Conservation (phyloP, 2,888 invertebrate species). For the Matsumyia berberina region DNA sequence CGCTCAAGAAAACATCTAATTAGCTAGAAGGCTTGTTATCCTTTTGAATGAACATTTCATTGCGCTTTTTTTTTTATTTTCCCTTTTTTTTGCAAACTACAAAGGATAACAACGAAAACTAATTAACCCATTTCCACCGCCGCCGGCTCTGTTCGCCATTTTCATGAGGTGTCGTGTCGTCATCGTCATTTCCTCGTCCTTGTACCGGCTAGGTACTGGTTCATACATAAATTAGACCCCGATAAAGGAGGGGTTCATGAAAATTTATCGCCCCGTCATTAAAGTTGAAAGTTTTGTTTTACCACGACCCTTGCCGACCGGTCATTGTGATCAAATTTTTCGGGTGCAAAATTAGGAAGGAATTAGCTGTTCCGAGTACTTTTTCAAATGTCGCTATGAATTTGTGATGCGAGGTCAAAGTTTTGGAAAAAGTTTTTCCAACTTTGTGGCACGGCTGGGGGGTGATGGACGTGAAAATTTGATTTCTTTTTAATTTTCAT, state of each 20-base stretch:
- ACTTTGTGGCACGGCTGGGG: no score
- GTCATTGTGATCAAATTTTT: conserved; percentile 20
- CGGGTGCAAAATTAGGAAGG: conserved; percentile 1
- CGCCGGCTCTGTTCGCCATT: neutral
- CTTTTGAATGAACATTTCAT: conserved; percentile 44
- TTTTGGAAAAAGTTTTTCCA: neutral
- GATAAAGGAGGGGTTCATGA: neutral
- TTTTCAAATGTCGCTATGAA: conserved; percentile 25
- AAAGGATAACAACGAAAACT: conserved; percentile 49
- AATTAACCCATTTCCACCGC: conserved; percentile 56
- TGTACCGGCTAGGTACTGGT: neutral
- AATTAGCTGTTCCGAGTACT: conserved; percentile 26
- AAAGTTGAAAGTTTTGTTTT: conserved; percentile 6
- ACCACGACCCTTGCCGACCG: neutral
- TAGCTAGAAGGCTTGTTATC: conserved; percentile 59
- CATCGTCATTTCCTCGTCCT: conserved; percentile 4
- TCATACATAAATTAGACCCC: conserved; percentile 33
- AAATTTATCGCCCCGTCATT: conserved; percentile 6
- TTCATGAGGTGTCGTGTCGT: neutral
- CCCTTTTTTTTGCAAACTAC: neutral
- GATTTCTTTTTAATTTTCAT: neutral
- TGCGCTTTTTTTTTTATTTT: neutral
- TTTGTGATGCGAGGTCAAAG: conserved; percentile 33
- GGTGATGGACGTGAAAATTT: neutral
- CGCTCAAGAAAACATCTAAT: conserved; percentile 50